Conservation (phyloP, 1,140 invertebrate species). For the Ooceraea biroi region DNA sequence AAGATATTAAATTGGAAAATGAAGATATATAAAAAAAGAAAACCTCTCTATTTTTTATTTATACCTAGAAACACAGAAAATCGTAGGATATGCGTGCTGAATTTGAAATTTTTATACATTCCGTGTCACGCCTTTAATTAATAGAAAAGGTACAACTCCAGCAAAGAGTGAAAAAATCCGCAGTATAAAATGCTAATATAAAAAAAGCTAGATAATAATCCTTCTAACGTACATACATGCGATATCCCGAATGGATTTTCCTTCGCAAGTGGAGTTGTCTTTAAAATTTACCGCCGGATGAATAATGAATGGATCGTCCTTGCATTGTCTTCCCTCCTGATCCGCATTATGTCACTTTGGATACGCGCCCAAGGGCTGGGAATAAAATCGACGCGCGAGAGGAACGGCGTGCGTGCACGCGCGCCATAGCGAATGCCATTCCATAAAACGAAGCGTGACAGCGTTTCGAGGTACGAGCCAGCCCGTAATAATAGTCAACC, state of each 20-base stretch:
- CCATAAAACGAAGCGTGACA: constrained; percentile 74
- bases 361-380: constrained; percentile 38
- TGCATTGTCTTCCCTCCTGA: constrained; percentile 51
- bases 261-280: constrained; percentile 27
- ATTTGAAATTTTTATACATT: neutral
- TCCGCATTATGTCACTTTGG: constrained; percentile 59
- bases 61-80: neutral
- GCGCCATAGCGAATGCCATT: constrained; percentile 63
- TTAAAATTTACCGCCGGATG: constrained; percentile 50
- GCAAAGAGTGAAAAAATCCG: neutral
- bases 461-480: constrained; percentile 64
- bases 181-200: neutral
- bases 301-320: constrained; percentile 59
- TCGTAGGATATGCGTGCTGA: neutral
- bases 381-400: constrained; percentile 66
- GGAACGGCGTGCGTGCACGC: constrained; percentile 6
- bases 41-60: neutral
- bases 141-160: neutral
- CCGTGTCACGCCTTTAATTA: neutral
- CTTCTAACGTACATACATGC: neutral
- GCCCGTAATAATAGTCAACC: constrained; percentile 70
- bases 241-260: constrained; percentile 37
- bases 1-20: neutral
- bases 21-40: neutral
- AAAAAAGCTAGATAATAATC: constrained; percentile 18